Percentiles rank a stretch among this genome's conserved stretches.
phyloP scores from a whole-genome alignment of 2,888 invertebrate species.

The Dolomedes plantarius region DNA sequence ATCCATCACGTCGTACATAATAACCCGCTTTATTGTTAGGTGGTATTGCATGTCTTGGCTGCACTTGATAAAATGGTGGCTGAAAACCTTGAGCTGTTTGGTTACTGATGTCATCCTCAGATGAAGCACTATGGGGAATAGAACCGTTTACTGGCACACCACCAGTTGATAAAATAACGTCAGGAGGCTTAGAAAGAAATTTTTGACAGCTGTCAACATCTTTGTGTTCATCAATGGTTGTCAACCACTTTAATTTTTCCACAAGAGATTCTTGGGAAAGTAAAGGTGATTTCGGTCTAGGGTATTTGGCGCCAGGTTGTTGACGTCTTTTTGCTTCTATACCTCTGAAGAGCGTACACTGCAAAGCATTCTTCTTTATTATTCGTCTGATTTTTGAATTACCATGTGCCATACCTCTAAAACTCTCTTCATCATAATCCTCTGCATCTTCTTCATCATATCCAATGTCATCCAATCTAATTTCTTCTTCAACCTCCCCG shows the following conservation, averaged over 20 bases:
- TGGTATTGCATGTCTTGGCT: constrained; percentile 35
- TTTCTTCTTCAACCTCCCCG: constrained; percentile 68
- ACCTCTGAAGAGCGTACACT: constrained; percentile 85
- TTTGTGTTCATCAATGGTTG: constrained; percentile 76
- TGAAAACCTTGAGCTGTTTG: constrained; percentile 27
- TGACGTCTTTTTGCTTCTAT: constrained; percentile 79
- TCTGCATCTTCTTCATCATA: constrained; percentile 68
- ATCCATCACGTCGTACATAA: constrained; percentile 41
- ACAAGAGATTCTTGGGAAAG: constrained; percentile 82
- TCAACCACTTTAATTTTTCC: constrained; percentile 89
- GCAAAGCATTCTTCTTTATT: constrained; percentile 88
- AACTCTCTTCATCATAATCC: constrained; percentile 64
- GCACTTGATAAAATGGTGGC: constrained; percentile 35
- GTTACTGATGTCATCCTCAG: constrained; percentile 44
- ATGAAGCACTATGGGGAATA: constrained; percentile 39
- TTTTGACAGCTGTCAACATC: constrained; percentile 23
- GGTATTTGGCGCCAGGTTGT: constrained; percentile 51
- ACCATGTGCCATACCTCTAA: constrained; percentile 73
- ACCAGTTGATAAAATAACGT: constrained; percentile 66
- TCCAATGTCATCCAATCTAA: constrained; percentile 59
- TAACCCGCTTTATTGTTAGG: constrained; percentile 45
- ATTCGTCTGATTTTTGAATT: constrained; percentile 82
- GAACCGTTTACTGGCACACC: constrained; percentile 57
- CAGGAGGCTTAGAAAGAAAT: constrained; percentile 61
- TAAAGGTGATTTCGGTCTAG: constrained; percentile 64